phyloP scores from a whole-genome alignment of 35 echinoderm and acorn worm genomes.

The Strongylocentrotus purpuratus region DNA sequence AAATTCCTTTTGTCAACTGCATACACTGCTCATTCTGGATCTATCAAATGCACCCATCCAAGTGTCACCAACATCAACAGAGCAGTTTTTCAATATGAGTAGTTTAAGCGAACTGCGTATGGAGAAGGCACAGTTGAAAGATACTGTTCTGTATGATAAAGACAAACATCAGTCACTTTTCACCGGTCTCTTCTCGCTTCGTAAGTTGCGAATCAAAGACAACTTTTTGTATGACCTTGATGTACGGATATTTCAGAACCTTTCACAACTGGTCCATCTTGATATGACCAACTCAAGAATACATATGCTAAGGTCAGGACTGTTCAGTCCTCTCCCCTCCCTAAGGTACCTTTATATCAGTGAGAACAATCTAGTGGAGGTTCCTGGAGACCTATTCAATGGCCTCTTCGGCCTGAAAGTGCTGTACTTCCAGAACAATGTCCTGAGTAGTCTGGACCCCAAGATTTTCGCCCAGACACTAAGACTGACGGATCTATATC shows the following conservation, averaged over 20 bases:
- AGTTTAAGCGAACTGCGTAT: not conserved
- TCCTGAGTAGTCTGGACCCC: not conserved
- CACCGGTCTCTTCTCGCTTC: not conserved
- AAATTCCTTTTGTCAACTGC: not conserved
- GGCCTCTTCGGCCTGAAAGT: not conserved
- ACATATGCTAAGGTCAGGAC: not conserved
- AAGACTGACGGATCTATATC: not conserved
- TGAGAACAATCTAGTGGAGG: not conserved
- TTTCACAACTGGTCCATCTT: not conserved
- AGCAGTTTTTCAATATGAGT: not conserved
- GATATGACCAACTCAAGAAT: not conserved
- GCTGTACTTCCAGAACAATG: not conserved
- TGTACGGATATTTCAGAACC: not conserved
- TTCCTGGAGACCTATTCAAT: not conserved
- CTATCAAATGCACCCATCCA: not conserved
- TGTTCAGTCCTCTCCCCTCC: not conserved
- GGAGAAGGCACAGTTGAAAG: not conserved
- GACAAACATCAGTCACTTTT: not conserved
- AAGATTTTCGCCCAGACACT: not conserved
- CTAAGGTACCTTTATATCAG: not conserved
- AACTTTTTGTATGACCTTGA: constrained; percentile 9
- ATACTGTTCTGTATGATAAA: not conserved
- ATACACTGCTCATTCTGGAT: not conserved
- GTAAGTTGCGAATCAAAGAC: not conserved
- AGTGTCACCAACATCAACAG: not conserved